Evolutionary conservation across 2,888 invertebrate species (phyloP), one percentile per base, ranked within the genome.

Genomic region (Itoplectis maculator): DNA sequence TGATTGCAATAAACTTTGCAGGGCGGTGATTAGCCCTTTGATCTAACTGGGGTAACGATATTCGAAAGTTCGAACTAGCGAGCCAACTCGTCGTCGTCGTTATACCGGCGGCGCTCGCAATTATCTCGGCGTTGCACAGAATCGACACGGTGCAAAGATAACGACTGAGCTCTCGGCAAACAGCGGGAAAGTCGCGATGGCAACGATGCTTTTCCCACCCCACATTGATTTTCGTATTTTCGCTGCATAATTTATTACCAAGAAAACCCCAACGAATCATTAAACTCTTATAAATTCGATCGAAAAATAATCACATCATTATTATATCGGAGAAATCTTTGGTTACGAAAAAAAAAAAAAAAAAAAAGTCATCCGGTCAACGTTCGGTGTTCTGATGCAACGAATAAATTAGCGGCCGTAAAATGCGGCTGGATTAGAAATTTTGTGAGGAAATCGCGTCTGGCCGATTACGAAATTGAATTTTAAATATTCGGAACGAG

Each of bases 61-160:
- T 69, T 61, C 49, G 18, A 77, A 61, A 61, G 66, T 68, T 79
- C 35, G 23, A 74, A 73, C 49, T 40, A 18, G 7, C 35, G 35
- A n/a, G 54, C 23, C 42, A 51, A 73, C 40, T 45, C 47, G 11
- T 37, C 61, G 51, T 63, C 63, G 18, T 18, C n/a, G n/a, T n/a
- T n/a, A n/a, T 49, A 0, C 18, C 18, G 40, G 40, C 29, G 29
- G 3, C 29, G 37, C 11, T 49, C 49, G 29, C n/a, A 63, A 73
- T 81, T 81, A 81, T 77, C 81, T 63, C 45, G 13, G 45, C 23
- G 49, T 51, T 37, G 61, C 49, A 73, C n/a, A n/a, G n/a, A 47
- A 73, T 42, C 61, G 40, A 40, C 61, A 37, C n/a, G 61, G 15
- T 40, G 15, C 18, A 73, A 68, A 61, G 77, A 81, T 69, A 77